A percentile compares a stretch with the other conserved stretches of the same genome.
Conservation (phyloP, 2,113 vertebrate species). For the Corvus hawaiiensis region DNA sequence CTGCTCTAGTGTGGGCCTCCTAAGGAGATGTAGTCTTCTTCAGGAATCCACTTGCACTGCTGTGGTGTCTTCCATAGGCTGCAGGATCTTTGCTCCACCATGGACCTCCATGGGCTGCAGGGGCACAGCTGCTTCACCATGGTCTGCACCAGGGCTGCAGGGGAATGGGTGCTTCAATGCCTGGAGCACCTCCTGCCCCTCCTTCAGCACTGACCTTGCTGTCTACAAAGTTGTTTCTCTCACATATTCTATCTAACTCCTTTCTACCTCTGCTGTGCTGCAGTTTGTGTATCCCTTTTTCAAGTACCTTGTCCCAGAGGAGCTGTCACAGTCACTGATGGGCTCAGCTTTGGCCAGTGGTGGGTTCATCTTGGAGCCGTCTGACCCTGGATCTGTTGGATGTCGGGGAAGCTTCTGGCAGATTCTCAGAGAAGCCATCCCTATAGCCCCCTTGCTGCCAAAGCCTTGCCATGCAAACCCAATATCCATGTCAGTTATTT, state of each 20-base stretch:
- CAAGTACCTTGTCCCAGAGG: neutral
- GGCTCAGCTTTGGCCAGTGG: neutral
- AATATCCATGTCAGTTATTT: slow-evolving; percentile 32
- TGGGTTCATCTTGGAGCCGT: neutral
- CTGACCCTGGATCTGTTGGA: neutral
- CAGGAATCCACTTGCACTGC: neutral
- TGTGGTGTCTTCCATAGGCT: neutral
- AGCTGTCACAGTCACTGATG: neutral
- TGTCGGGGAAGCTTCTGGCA: neutral
- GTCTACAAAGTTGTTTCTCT: neutral
- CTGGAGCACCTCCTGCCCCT: neutral
- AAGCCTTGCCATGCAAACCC: neutral
- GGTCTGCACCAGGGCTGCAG: neutral
- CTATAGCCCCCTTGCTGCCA: neutral
- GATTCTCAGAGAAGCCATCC: neutral
- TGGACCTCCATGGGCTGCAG: neutral
- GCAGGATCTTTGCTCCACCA: neutral
- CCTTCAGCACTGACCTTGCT: neutral
- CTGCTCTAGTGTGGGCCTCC: neutral
- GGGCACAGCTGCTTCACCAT: neutral
- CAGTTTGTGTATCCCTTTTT: neutral
- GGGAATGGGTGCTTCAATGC: neutral
- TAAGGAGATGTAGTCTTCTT: neutral
- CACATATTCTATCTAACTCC: neutral
- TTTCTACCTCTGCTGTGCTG: neutral